Evolutionary conservation across 2,888 invertebrate species (phyloP).

Genomic region (Tethea ocularis): DNA sequence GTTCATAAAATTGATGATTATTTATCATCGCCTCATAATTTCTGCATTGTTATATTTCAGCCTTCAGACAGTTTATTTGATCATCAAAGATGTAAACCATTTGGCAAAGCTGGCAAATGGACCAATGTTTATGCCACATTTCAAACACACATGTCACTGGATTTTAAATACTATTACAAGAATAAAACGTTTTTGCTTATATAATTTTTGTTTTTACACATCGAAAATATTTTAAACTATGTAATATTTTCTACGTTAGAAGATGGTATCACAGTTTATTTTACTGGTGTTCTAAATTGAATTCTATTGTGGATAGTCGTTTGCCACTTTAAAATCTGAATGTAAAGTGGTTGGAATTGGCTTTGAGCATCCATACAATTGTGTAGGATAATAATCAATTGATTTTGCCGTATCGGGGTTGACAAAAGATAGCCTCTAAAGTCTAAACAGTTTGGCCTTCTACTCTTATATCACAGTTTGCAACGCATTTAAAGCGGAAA

Average conservation of each 20-base stretch:
- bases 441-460: background rate
- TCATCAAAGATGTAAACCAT: constrained; percentile 45
- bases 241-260: background rate
- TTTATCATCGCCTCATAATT: constrained; percentile 1
- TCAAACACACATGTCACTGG: constrained; percentile 25
- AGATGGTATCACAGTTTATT: constrained; percentile 11
- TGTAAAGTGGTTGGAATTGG: constrained; percentile 59
- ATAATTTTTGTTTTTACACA: background rate
- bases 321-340: constrained; percentile 45
- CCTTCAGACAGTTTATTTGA: constrained; percentile 49
- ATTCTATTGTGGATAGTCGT: constrained; percentile 45
- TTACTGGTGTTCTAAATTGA: constrained; percentile 35
- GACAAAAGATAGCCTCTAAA: constrained; percentile 18
- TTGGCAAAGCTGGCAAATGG: constrained; percentile 43
- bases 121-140: constrained; percentile 41
- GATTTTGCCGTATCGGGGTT: constrained; percentile 34
- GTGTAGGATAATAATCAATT: constrained; percentile 50
- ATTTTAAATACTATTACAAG: constrained; percentile 11
- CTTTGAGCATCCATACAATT: constrained; percentile 40
- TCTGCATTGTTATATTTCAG: constrained; percentile 29
- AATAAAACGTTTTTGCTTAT: constrained; percentile 1
- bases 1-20: background rate
- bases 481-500: background rate
- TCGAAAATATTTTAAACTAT: background rate
- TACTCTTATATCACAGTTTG: background rate